Conservation (phyloP, 64 coral and sea anemone species). For the Montipora efflorescens region DNA sequence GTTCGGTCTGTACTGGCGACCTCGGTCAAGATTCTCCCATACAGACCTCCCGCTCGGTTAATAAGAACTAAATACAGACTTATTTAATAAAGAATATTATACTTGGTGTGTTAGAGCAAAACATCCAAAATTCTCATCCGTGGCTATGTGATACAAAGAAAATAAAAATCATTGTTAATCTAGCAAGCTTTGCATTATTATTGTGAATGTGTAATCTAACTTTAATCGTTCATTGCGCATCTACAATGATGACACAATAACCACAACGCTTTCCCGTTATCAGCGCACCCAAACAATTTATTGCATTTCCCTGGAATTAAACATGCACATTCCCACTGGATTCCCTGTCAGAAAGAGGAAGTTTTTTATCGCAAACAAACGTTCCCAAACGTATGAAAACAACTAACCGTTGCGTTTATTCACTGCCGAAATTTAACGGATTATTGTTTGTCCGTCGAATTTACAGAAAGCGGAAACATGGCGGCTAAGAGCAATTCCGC, state of each 20-base stretch:
- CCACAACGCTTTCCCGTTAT: background rate
- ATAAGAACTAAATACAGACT: background rate
- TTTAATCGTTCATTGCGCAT: background rate
- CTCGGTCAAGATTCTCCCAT: too few species aligned
- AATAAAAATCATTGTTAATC: background rate
- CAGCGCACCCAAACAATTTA: background rate
- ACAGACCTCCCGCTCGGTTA: too few species aligned
- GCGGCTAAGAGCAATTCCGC: background rate
- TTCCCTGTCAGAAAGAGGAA: background rate
- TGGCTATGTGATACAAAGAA: background rate
- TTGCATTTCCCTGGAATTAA: background rate
- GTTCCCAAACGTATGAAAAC: background rate
- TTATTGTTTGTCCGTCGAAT: background rate
- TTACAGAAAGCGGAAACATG: background rate
- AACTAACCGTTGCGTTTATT: background rate
- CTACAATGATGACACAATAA: background rate
- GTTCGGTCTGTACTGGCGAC: too few species aligned
- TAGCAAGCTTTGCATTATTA: background rate
- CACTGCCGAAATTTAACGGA: background rate
- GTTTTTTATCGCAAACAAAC: background rate
- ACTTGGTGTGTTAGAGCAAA: background rate
- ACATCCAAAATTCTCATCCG: background rate
- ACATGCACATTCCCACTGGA: background rate
- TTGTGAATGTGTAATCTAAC: background rate
- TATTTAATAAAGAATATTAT: background rate